Evolutionary conservation across 2,888 invertebrate species (phyloP), one percentile per base, ranked within the genome.

Genomic region (Elmis aenea): DNA sequence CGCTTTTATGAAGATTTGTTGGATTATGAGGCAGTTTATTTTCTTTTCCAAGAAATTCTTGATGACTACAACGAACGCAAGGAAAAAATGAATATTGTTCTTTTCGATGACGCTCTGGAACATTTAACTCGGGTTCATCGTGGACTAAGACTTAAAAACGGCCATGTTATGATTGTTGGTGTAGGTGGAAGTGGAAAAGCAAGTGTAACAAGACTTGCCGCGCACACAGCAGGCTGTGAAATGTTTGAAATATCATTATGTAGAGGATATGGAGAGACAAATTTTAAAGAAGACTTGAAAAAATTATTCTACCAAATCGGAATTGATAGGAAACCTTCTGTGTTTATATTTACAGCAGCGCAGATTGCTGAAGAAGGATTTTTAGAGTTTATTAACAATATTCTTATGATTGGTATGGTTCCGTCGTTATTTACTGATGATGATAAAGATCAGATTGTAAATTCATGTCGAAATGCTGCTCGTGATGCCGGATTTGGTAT

Each of bases 71-170:
- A 86, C 59, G 90, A 90, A 50, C 76, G 77, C 13, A 72, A 77
- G 29, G 73, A 73, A 39, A 82, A 83, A 57, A 73, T 93, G 70
- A 81, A 79, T 13, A 74, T 94, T 46, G 91, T 94, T 0, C 71
- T 94, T 13, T 94, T 94, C 61, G 88, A 94, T 58, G 92, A 93
- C 60, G 93, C 91, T 23, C 67, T 94, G 30, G 92, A 94, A 59
- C 93, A 95, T 64, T 62, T 94, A 56, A 93, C 90, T 0, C 75
- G 93, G 26, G 77, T 91, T 6, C 92, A 93, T 53, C 80, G 94
- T 12, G 83, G 84, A 0, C 70, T 94, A 41, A 76, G 93, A 45
- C 82, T 91, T 79, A 77, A 85, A 57, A 72, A 83, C 45, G 92
- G 92, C 0, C 89, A 94, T 61, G 79, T 84, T 3, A 72, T 94